Conservation (phyloP, 2,888 invertebrate genomes). For the Priocnemis perturbator region DNA sequence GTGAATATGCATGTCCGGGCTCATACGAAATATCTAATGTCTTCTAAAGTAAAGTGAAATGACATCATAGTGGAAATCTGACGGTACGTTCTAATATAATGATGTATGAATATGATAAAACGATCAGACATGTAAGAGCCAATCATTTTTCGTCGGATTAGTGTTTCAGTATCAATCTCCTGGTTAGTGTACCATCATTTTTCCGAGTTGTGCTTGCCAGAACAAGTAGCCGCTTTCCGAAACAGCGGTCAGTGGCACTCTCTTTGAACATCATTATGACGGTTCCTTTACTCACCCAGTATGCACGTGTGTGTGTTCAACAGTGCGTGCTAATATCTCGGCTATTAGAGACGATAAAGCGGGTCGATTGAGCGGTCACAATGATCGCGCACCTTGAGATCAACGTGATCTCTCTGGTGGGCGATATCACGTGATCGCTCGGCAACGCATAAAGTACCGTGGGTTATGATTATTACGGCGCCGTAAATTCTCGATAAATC, state of each 20-base stretch:
- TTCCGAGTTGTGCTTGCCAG: no score
- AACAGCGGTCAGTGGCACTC: no score
- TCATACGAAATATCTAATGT: neutral
- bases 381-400: constrained; percentile 31
- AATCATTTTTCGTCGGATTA: no score
- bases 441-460: constrained; percentile 8
- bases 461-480: constrained; percentile 39
- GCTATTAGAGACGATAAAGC: constrained; percentile 28
- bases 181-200: no score
- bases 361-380: constrained; percentile 35
- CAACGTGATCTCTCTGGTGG: constrained; percentile 18
- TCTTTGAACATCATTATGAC: no score
- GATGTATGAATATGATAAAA: no score
- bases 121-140: no score
- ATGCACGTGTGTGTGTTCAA: constrained; percentile 13
- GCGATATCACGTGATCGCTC: constrained; percentile 11
- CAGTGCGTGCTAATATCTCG: constrained; percentile 31
- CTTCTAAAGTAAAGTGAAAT: no score
- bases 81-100: neutral
- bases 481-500: constrained; percentile 32
- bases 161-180: no score
- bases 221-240: no score
- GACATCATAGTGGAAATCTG: no score
- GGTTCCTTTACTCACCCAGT: no score
- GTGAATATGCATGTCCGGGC: neutral